phyloP scores from a whole-genome alignment of 64 coral and sea anemone genomes.

The Cladopsammia gracilis region DNA sequence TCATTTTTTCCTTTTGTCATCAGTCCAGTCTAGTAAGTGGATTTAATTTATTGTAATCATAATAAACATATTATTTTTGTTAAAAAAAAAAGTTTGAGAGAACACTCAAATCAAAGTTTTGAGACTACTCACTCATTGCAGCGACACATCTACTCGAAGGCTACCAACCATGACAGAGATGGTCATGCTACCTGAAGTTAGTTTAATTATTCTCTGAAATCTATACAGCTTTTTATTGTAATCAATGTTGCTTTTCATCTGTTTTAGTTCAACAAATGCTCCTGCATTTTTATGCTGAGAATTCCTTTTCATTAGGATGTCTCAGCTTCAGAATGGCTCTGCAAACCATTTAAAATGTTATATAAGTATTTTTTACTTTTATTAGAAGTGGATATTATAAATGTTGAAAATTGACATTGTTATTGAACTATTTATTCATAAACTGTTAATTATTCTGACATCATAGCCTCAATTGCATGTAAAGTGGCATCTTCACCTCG shows the following conservation, averaged over 20 bases:
- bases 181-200: constrained; percentile 10
- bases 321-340: constrained; percentile 20
- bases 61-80: no score
- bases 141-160: constrained; percentile 2
- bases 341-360: background rate
- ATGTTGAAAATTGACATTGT: background rate
- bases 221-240: no score
- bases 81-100: constrained; percentile 22
- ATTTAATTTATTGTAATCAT: no score
- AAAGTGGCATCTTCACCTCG: no score
- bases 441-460: no score
- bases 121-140: constrained; percentile 8
- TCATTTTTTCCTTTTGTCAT: no score
- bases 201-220: no score
- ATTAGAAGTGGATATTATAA: no score
- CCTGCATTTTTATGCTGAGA: constrained; percentile 4
- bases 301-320: background rate
- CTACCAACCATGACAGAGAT: constrained; percentile 20
- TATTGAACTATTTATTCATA: no score
- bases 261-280: constrained; percentile 18
- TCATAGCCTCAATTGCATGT: no score
- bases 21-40: no score
- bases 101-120: constrained; percentile 26
- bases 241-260: background rate
- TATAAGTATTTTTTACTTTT: no score